Percentiles rank a stretch among this genome's conserved stretches.
Conservation (phyloP, 2,113 vertebrate species). For the Etheostoma spectabile region DNA sequence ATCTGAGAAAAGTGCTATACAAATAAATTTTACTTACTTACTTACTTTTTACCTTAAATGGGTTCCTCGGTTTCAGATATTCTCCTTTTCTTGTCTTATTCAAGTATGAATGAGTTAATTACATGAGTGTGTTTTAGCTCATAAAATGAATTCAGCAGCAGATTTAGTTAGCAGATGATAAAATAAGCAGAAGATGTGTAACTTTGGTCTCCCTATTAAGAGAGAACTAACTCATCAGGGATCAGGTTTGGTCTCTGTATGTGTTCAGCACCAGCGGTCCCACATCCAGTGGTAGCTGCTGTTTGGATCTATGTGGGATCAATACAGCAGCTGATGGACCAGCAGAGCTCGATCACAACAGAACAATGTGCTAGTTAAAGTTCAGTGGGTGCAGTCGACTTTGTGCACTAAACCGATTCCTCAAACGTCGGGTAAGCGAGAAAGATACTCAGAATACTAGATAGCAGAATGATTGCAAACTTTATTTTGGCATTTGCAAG, state of each 20-base stretch:
- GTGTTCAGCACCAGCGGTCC: conserved; percentile 8
- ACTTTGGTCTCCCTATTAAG: background rate
- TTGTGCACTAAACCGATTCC: conserved; percentile 11
- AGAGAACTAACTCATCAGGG: background rate
- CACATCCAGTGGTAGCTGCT: conserved; percentile 17
- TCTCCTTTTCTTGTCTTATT: no score
- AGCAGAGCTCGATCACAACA: conserved; percentile 49
- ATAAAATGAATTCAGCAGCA: no score
- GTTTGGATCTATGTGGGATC: conserved; percentile 62
- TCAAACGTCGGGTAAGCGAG: background rate
- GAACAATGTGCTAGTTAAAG: conserved; percentile 50
- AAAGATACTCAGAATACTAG: no score
- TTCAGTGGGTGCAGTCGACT: conserved; percentile 23
- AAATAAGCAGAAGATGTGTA: no score
- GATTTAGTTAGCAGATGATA: no score
- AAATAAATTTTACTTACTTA: no score
- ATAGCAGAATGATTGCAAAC: background rate
- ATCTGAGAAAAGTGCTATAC: no score
- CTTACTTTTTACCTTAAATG: no score
- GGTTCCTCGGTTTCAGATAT: no score
- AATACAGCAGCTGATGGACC: conserved; percentile 62
- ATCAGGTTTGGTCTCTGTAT: background rate
- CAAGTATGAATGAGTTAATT: no score
- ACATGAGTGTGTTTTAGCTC: no score
- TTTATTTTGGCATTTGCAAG: background rate